These are phyloP conservation scores for Apoderus coryli DNA, from an alignment of 2,888 invertebrate species.

Conservation along the genomic window DNA sequence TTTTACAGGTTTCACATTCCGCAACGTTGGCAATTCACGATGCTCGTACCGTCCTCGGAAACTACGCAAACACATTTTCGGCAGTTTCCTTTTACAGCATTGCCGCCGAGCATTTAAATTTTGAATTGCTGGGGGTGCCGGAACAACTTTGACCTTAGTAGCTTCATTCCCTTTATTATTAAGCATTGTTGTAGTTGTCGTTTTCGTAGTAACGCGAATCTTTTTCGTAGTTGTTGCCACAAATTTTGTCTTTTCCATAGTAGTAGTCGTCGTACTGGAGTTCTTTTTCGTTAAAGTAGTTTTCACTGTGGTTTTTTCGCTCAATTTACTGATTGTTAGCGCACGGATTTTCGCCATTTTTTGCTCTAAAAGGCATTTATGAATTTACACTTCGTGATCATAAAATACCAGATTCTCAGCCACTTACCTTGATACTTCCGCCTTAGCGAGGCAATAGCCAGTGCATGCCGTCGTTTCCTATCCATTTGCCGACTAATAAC, in stretches of 20 bases:
- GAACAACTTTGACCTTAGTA: no score
- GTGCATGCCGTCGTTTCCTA: constrained; percentile 30
- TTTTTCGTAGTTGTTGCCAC: constrained; percentile 30
- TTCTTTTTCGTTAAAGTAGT: constrained; percentile 27
- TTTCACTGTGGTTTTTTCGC: constrained; percentile 31
- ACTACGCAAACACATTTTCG: constrained; percentile 34
- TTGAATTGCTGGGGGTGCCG: constrained; percentile 20
- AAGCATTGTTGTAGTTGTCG: constrained; percentile 22
- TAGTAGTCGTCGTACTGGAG: constrained; percentile 20
- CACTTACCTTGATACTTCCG: constrained; percentile 46
- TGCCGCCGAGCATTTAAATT: constrained; percentile 18
- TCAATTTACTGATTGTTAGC: constrained; percentile 32
- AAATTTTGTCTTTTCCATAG: constrained; percentile 28
- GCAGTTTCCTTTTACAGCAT: no score
- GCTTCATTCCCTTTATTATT: constrained; percentile 24
- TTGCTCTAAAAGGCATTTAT: no score
- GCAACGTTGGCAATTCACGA: constrained; percentile 27
- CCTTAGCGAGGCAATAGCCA: constrained; percentile 40
- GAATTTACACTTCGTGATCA: no score
- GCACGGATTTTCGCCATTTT: constrained; percentile 40
- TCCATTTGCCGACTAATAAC: constrained; percentile 33
- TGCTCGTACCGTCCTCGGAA: constrained; percentile 31
- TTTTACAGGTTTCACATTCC: constrained; percentile 22
- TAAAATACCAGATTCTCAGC: no score
- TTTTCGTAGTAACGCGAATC: constrained; percentile 29